Percentiles rank a stretch among this genome's conserved stretches.
These are phyloP conservation scores for Platygyra sinensis DNA, from an alignment of 64 coral and sea anemone genomes.

Conservation along the genomic window DNA sequence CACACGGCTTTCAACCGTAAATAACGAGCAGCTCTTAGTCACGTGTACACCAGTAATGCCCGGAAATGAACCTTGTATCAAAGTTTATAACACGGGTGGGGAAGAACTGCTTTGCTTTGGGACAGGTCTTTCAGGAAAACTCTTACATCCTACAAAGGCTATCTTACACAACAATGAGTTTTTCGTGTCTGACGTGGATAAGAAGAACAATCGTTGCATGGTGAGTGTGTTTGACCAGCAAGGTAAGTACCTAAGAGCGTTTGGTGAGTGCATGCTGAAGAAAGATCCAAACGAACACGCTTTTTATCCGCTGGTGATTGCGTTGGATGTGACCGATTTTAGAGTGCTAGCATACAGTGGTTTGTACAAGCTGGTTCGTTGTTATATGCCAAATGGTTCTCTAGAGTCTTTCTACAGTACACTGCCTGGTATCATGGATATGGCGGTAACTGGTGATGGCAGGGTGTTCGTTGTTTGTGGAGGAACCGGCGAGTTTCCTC, in stretches of 20 bases:
- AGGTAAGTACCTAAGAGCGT: constrained; percentile 65
- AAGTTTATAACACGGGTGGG: constrained; percentile 69
- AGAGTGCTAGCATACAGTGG: constrained; percentile 71
- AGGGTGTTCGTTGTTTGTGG: constrained; percentile 65
- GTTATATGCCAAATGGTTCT: constrained; percentile 70
- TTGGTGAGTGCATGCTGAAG: constrained; percentile 79
- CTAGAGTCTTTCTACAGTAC: constrained; percentile 66
- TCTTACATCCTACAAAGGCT: constrained; percentile 63
- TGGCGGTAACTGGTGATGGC: constrained; percentile 66
- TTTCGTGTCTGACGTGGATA: constrained; percentile 85
- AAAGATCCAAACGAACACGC: constrained; percentile 50
- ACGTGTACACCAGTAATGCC: constrained; percentile 69
- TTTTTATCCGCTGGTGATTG: constrained; percentile 78
- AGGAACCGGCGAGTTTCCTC: constrained; percentile 58
- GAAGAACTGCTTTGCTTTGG: constrained; percentile 68
- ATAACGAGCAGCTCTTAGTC: constrained; percentile 51
- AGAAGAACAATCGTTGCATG: constrained; percentile 73
- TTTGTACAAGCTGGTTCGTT: constrained; percentile 60
- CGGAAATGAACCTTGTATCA: constrained; percentile 66
- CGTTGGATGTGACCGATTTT: constrained; percentile 13
- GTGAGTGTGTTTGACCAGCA: constrained; percentile 76
- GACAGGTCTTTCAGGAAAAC: constrained; percentile 57
- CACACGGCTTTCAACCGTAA: constrained; percentile 30
- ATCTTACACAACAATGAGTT: constrained; percentile 65
- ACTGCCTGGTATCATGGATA: constrained; percentile 57